These are phyloP conservation scores for Parascotia fuliginaria DNA, from an alignment of 2,888 invertebrate genomes.

Conservation along the genomic window DNA sequence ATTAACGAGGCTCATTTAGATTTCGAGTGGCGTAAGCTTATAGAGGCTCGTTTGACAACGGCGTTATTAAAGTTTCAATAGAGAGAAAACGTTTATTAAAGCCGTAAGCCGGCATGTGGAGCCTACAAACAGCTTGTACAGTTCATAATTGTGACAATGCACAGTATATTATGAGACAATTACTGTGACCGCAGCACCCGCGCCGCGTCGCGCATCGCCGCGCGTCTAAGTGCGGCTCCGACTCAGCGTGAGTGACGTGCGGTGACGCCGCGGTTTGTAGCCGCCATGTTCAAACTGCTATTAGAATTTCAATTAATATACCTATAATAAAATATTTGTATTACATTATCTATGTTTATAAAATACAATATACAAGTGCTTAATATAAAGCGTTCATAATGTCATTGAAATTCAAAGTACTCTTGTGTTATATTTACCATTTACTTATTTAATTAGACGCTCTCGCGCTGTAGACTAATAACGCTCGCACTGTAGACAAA, in stretches of 20 bases:
- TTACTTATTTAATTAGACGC: no score
- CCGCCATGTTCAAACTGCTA: conserved; percentile 2
- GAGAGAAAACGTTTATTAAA: conserved; percentile 40
- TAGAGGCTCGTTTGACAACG: conserved; percentile 4
- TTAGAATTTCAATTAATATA: neutral
- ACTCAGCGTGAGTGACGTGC: conserved; percentile 3
- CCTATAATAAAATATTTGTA: no score
- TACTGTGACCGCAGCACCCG: conserved; percentile 22
- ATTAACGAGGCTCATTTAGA: conserved; percentile 12
- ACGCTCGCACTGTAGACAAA: neutral
- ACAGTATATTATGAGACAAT: conserved; percentile 29
- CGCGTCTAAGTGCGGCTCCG: neutral
- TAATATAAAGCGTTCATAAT: neutral
- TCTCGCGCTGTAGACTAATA: neutral
- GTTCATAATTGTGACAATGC: conserved; percentile 30
- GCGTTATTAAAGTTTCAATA: conserved; percentile 36
- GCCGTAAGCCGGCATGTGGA: conserved; percentile 20
- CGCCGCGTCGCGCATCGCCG: neutral
- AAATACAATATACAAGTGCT: neutral
- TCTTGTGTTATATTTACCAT: no score
- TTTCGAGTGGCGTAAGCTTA: conserved; percentile 6
- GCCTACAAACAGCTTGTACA: conserved; percentile 10
- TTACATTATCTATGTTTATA: neutral
- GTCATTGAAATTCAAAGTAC: neutral
- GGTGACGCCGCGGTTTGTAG: conserved; percentile 10